These are phyloP conservation scores for Mandrillus leucophaeus DNA, from an alignment of 2,113 vertebrate species.

Conservation along the genomic window DNA sequence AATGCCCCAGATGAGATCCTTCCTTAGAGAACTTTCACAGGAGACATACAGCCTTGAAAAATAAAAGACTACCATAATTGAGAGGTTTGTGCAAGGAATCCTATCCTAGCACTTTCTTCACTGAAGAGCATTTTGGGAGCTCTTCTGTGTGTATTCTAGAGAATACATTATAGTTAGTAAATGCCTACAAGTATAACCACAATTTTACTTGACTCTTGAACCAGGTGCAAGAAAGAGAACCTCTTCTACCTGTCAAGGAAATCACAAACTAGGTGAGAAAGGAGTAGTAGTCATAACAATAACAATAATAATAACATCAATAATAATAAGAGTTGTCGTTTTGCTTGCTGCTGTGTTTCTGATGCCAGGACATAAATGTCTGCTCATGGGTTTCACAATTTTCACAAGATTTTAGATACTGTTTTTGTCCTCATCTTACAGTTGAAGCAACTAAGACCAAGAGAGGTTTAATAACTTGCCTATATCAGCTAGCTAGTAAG, in stretches of 20 bases:
- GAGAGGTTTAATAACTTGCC: not conserved
- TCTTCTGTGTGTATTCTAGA: not conserved
- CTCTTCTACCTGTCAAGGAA: not conserved
- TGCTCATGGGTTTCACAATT: not conserved
- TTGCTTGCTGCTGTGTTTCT: not conserved
- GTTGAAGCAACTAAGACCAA: not conserved
- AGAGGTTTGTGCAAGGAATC: not conserved
- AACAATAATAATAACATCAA: not conserved
- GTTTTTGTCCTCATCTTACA: not conserved
- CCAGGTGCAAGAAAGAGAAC: not conserved
- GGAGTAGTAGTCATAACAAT: not conserved
- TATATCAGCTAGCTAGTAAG: not conserved
- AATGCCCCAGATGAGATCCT: not conserved
- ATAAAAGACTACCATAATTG: not conserved
- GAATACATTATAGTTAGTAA: not conserved
- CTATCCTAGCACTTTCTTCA: not conserved
- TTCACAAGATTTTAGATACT: not conserved
- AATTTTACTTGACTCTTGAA: not conserved
- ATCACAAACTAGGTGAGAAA: not conserved
- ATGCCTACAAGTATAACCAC: not conserved
- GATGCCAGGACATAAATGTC: not conserved
- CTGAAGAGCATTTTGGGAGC: not conserved
- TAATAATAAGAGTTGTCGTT: not conserved
- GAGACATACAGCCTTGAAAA: not conserved
- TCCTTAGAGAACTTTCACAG: not conserved